Evolutionary conservation across 2,113 vertebrate species (phyloP).

Genomic region (Proteles cristata): DNA sequence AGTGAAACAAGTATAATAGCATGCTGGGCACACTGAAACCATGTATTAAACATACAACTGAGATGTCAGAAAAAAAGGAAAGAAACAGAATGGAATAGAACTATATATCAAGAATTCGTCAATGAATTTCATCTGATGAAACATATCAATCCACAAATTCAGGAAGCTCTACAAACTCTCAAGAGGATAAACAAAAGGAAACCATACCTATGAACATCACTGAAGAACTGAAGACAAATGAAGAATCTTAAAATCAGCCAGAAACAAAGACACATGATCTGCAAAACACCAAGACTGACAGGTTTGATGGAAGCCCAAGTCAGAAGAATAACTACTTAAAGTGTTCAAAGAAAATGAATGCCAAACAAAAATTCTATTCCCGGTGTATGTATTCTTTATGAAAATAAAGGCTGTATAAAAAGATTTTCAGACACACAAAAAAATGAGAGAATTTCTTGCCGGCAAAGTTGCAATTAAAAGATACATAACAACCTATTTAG

Average conservation of each 20-base stretch:
- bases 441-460: not conserved
- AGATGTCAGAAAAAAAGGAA: not conserved
- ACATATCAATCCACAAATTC: not conserved
- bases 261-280: not conserved
- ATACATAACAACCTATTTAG: not conserved
- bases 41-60: not conserved
- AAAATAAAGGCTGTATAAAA: constrained; percentile 6
- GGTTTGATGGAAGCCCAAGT: not conserved
- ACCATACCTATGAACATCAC: not conserved
- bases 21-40: not conserved
- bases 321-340: not conserved
- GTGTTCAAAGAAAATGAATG: not conserved
- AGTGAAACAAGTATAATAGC: not conserved
- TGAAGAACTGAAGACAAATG: not conserved
- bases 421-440: not conserved
- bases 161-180: constrained; percentile 30
- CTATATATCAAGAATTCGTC: not conserved
- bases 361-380: not conserved
- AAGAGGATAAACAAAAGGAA: not conserved
- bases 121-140: constrained; percentile 28
- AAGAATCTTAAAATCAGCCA: not conserved
- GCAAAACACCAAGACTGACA: not conserved
- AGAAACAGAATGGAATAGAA: not conserved
- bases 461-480: not conserved
- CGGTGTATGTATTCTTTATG: not conserved